Evolutionary conservation across 2,797 vertebrate species (phyloP).

Genomic region (Notamacropus eugenii): DNA sequence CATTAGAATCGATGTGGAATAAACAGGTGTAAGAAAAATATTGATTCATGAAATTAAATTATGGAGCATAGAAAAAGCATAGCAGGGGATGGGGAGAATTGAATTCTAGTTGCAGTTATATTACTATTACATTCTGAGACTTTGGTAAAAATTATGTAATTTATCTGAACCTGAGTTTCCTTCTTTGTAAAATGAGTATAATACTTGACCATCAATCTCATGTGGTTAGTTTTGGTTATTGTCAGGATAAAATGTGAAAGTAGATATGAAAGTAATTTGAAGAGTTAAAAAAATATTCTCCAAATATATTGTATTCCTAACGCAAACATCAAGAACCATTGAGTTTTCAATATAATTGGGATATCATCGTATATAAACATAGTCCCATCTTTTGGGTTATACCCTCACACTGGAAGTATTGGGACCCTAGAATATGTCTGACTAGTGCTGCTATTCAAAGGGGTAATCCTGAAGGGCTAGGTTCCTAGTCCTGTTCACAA

Average conservation of each 20-base stretch:
- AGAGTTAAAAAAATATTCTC: not conserved
- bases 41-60: not conserved
- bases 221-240: not conserved
- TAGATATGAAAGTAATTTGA: not conserved
- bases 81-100: not conserved
- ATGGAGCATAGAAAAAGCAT: not conserved
- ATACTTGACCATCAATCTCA: not conserved
- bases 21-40: not conserved
- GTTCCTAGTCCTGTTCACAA: not conserved
- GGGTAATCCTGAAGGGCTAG: not conserved
- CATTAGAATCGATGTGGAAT: not conserved
- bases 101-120: not conserved
- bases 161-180: not conserved
- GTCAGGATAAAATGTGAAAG: not conserved
- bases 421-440: not conserved
- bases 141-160: not conserved
- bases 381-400: not conserved
- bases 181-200: not conserved
- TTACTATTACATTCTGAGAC: not conserved
- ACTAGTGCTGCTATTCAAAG: not conserved
- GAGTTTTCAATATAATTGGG: not conserved
- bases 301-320: not conserved
- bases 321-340: not conserved
- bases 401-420: not conserved
- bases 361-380: not conserved